Percentiles rank a stretch among this genome's conserved stretches.
Conservation (phyloP, 2,797 vertebrate genomes). For the Labeo calbasu region DNA sequence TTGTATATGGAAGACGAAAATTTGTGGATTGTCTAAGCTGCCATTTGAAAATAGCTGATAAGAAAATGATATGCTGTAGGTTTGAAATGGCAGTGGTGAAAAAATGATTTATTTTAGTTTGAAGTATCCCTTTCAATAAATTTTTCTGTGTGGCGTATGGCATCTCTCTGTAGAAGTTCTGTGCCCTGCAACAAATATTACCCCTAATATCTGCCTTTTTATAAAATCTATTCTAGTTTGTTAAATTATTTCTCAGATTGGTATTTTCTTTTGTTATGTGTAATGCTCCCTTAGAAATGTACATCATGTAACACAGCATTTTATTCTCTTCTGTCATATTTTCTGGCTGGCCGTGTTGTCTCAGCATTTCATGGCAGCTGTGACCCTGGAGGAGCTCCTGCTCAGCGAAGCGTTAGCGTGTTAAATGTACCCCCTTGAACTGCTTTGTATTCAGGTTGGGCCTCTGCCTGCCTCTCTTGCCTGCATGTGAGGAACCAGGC, state of each 20-base stretch:
- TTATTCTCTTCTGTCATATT: constrained; percentile 40
- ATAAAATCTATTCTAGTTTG: not conserved
- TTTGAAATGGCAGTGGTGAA: not conserved
- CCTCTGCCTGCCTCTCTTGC: constrained; percentile 9
- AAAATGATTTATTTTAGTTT: not conserved
- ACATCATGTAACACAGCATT: constrained; percentile 3
- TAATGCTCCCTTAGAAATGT: not conserved
- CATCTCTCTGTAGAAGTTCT: not conserved
- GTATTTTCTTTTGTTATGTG: not conserved
- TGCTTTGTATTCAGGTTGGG: constrained; percentile 44
- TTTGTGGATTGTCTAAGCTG: not conserved
- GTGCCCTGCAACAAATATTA: not conserved
- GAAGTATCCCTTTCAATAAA: not conserved
- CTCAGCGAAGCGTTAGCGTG: constrained; percentile 29
- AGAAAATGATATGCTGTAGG: not conserved
- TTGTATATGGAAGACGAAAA: not conserved
- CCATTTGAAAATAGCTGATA: not conserved
- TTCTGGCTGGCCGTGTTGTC: constrained; percentile 38
- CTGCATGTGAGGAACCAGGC: constrained; percentile 33
- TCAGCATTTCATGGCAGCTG: constrained; percentile 43
- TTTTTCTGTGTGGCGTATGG: not conserved
- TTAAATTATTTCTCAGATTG: not conserved
- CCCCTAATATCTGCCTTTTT: not conserved
- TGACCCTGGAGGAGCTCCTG: constrained; percentile 49
- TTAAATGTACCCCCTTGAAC: constrained; percentile 38